A percentile compares a stretch with the other conserved stretches of the same genome.
Evolutionary conservation across 2,888 invertebrate genomes (phyloP).

Genomic region (Acleris literana): DNA sequence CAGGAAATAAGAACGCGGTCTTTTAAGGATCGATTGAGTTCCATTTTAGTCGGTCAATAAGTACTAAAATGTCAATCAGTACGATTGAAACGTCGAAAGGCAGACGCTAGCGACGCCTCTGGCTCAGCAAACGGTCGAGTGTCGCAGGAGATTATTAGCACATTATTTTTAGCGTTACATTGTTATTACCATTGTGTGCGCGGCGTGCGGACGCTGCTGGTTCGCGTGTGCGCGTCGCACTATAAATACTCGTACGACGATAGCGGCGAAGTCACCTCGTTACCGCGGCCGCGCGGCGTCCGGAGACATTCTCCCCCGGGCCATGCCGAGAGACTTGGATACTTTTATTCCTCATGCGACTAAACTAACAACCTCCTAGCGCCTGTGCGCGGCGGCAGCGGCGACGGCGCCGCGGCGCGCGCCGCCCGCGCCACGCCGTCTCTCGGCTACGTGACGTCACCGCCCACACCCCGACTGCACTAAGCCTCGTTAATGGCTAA

Average conservation of each 20-base stretch:
- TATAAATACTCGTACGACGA: slow-evolving; percentile 27
- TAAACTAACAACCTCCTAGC: not conserved
- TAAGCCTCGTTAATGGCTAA: not conserved
- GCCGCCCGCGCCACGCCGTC: slow-evolving; percentile 8
- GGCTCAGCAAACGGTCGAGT: slow-evolving; percentile 6
- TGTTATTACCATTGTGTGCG: slow-evolving; percentile 26
- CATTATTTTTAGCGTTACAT: slow-evolving; percentile 36
- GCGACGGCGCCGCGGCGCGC: not conserved
- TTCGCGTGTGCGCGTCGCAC: slow-evolving; percentile 17
- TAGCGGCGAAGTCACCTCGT: slow-evolving; percentile 11
- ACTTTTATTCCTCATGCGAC: not conserved
- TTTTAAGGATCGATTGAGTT: not conserved
- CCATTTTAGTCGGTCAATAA: not conserved
- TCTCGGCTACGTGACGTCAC: slow-evolving; percentile 5
- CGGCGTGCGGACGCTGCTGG: slow-evolving; percentile 1
- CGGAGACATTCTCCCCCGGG: no score
- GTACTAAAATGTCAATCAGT: not conserved
- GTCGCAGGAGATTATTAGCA: slow-evolving; percentile 32
- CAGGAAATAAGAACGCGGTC: not conserved
- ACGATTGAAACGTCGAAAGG: not conserved
- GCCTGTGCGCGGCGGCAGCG: not conserved
- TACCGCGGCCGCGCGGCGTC: not conserved
- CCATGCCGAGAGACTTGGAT: no score
- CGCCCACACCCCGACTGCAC: slow-evolving; percentile 2
- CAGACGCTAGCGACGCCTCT: slow-evolving; percentile 13